Percentiles rank a stretch among this genome's conserved stretches.
phyloP scores from a whole-genome alignment of 2,797 vertebrate genomes.

The Steatocranus sp. region DNA sequence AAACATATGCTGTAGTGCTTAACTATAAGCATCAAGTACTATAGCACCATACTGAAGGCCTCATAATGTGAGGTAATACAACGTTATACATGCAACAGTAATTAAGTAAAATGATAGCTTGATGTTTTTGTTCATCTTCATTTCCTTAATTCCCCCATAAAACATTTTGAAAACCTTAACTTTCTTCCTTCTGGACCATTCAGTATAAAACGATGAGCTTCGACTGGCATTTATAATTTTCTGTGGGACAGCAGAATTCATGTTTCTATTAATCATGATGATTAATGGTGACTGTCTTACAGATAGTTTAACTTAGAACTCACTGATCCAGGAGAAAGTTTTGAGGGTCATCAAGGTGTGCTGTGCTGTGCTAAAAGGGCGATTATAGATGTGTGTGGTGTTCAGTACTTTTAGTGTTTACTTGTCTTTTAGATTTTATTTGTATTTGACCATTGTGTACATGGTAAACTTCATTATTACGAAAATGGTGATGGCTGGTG shows the following conservation, averaged over 20 bases:
- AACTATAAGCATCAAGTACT: background rate
- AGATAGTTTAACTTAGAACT: background rate
- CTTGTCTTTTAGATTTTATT: background rate
- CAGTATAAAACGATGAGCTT: background rate
- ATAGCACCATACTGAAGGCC: background rate
- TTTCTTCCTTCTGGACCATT: background rate
- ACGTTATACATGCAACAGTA: background rate
- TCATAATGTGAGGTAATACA: background rate
- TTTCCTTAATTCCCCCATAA: background rate
- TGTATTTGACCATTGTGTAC: background rate
- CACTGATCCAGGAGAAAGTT: background rate
- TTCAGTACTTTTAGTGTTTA: background rate
- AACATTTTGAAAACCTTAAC: background rate
- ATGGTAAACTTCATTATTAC: background rate
- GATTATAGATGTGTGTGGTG: fast-evolving
- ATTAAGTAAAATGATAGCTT: background rate
- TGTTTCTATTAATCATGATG: background rate
- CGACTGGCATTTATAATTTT: background rate
- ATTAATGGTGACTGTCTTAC: background rate
- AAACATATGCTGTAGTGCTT: background rate
- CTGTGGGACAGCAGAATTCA: background rate
- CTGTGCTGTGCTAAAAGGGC: background rate
- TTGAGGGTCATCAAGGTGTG: background rate
- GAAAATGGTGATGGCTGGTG: background rate
- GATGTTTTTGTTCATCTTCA: background rate